Evolutionary conservation across 2,888 invertebrate genomes (phyloP), one percentile per base, ranked within the genome.

Genomic region (Carcina quercana): DNA sequence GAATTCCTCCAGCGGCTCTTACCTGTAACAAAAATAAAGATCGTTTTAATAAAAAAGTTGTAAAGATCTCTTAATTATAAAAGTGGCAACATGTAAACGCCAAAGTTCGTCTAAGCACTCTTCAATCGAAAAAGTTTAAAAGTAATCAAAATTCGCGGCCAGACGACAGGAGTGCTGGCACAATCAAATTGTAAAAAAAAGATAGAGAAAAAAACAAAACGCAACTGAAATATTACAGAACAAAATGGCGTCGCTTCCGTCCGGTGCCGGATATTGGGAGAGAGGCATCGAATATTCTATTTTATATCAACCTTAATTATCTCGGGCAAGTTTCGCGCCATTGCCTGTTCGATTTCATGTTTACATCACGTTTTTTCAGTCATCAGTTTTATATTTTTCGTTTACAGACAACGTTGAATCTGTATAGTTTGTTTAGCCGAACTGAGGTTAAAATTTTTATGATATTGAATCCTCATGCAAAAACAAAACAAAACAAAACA

Each of bases 231-330:
- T 48, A 52, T 50, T 56, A 54, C 50, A 54, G 41, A 59, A 62
- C 56, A 69, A 71, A 72, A 75, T 71, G 67, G 64, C 63, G 45
- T 30, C 48, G 45, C 41, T 41, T 55, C 57, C 59, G 52, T 44
- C 53, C 62, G 55, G 49, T 54, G 44, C 53, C 68, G 69, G 69
- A 72, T 70, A 78, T 74, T 72, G 68, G 61, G n/a, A 53, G 52
- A 47, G 56, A 48, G 60, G 52, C 62, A 63, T 66, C 55, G 71
- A 70, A 73, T 72, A 75, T 71, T 69, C 67, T 69, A 71, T 72
- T 76, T 70, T 69, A 69, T 76, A 76, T 76, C 74, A 67, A 59
- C 60, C 59, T 78, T 76, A 78, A 78, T 78, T 76, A 78, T 78
- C 75, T 67, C 50, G 58, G 48, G 55, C 60, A 53, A 57, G 66